Conservation (phyloP, 2,888 invertebrate species). For the Bombylius discolor region DNA sequence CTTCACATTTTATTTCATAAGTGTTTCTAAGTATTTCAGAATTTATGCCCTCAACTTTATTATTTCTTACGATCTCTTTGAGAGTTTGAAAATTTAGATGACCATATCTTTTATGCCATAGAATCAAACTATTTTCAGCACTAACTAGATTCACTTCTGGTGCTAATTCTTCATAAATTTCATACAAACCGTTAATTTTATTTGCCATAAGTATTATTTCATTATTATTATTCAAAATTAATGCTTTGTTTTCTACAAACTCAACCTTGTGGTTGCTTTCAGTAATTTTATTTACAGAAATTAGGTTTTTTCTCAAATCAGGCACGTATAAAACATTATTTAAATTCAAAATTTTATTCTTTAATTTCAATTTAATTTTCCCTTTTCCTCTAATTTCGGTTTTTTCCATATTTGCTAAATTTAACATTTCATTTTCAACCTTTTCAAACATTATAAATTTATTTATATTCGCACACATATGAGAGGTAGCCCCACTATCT, state of each 20-base stretch:
- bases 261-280: too few species aligned
- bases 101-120: constrained; percentile 1
- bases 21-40: background rate
- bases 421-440: background rate
- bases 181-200: too few species aligned
- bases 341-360: background rate
- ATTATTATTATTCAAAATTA: too few species aligned
- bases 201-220: too few species aligned
- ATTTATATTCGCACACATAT: background rate
- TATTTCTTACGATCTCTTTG: background rate
- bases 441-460: background rate
- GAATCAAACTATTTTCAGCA: background rate
- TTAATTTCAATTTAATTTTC: background rate
- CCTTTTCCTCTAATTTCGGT: background rate
- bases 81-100: constrained; percentile 2
- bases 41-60: constrained; percentile 1
- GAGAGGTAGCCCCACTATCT: background rate
- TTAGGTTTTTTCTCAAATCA: too few species aligned
- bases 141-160: background rate
- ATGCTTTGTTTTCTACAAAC: too few species aligned
- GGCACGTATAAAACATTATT: background rate
- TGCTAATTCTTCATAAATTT: background rate
- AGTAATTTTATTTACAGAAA: too few species aligned
- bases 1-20: background rate
- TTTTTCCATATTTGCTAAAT: background rate